Conservation (phyloP, 2,797 vertebrate species). For the Salarias fasciatus region DNA sequence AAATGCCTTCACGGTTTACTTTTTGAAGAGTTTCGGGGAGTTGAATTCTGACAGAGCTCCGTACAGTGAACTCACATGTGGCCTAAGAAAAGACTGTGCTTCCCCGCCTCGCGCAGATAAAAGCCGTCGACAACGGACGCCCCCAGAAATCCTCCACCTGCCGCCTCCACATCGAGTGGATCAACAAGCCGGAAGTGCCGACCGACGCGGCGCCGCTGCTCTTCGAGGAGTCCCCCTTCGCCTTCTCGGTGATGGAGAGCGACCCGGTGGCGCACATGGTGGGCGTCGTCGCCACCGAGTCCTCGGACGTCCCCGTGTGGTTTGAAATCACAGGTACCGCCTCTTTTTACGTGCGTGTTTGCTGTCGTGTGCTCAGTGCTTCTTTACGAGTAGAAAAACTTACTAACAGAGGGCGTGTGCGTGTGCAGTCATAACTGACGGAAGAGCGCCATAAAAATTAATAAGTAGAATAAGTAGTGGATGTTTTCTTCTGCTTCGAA, state of each 20-base stretch:
- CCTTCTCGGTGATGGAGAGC: conserved; percentile 96
- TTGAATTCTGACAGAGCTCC: conserved; percentile 1
- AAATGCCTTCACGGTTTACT: conserved; percentile 8
- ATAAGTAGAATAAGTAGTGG: no score
- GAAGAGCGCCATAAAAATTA: neutral
- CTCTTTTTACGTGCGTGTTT: neutral
- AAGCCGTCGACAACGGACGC: conserved; percentile 97
- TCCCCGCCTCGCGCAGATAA: conserved; percentile 84
- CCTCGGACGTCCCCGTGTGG: conserved; percentile 89
- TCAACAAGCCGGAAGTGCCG: conserved; percentile 87
- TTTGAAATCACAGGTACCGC: conserved; percentile 97
- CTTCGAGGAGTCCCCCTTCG: conserved; percentile 92
- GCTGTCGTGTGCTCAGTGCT: neutral
- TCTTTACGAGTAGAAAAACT: conserved; percentile 13
- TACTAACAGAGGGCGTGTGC: conserved; percentile 34
- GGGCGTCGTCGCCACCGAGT: conserved; percentile 92
- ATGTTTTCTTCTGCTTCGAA: no score
- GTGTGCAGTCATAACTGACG: conserved; percentile 3
- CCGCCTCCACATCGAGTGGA: conserved; percentile 97
- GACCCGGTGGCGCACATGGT: conserved; percentile 98
- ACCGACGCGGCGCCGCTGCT: conserved; percentile 78
- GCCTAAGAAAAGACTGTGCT: conserved; percentile 3
- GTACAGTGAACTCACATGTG: conserved; percentile 9
- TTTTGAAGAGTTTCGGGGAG: conserved; percentile 7
- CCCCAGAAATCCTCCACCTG: conserved; percentile 95